phyloP scores from a whole-genome alignment of 2,888 invertebrate genomes.

The Apoda limacodes region DNA sequence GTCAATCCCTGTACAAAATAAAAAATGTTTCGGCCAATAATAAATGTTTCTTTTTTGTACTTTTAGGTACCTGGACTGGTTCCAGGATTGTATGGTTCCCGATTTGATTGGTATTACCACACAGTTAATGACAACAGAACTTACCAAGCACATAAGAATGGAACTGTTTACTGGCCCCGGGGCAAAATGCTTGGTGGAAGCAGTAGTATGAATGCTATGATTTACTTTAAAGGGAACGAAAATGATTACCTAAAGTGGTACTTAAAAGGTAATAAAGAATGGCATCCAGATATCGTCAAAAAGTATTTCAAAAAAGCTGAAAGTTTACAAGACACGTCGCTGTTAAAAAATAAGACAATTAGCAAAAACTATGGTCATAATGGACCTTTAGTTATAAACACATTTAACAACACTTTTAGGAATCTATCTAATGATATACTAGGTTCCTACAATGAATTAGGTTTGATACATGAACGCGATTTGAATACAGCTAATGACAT shows the following conservation, averaged over 20 bases:
- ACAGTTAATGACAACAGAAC: constrained; percentile 75
- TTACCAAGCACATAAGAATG: constrained; percentile 69
- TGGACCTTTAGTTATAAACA: constrained; percentile 55
- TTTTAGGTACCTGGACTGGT: constrained; percentile 29
- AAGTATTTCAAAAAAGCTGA: constrained; percentile 39
- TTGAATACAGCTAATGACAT: no score
- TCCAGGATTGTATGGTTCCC: constrained; percentile 28
- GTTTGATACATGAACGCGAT: no score
- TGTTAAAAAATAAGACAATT: constrained; percentile 24
- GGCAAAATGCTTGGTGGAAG: constrained; percentile 71
- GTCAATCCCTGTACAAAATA: no score
- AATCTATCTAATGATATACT: no score
- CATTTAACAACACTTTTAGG: constrained; percentile 49
- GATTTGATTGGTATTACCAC: constrained; percentile 84
- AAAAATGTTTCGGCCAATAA: no score
- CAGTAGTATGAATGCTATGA: constrained; percentile 63
- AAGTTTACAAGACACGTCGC: constrained; percentile 38
- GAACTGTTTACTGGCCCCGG: constrained; percentile 52
- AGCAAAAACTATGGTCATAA: constrained; percentile 37
- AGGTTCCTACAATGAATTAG: no score
- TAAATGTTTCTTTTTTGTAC: no score
- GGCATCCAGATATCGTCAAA: constrained; percentile 44
- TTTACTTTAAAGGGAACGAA: constrained; percentile 58
- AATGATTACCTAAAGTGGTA: constrained; percentile 60
- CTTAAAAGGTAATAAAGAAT: constrained; percentile 47